Percentiles rank a stretch among this genome's conserved stretches.
Conservation (phyloP, 1,140 invertebrate species). For the Tenebrio molitor region DNA sequence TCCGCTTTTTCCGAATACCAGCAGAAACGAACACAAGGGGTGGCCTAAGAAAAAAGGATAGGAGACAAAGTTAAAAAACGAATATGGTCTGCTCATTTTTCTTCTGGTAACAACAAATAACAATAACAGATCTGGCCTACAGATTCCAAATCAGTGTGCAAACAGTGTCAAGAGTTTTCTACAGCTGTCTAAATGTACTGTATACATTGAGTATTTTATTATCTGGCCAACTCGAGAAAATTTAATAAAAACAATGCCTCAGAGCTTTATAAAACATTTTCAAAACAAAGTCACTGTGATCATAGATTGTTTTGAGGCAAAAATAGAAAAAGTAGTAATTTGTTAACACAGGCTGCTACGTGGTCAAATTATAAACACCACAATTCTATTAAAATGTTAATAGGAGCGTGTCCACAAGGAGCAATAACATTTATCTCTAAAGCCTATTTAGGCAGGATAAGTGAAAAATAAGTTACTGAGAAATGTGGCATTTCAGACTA, state of each 20-base stretch:
- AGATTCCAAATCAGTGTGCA: background rate
- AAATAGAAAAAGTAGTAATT: conserved; percentile 45
- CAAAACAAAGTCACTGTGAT: conserved; percentile 26
- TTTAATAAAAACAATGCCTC: background rate
- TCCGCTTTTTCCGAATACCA: background rate
- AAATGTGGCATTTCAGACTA: conserved; percentile 37
- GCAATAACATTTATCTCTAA: conserved; percentile 48
- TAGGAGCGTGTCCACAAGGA: conserved; percentile 51
- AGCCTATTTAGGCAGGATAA: conserved; percentile 48
- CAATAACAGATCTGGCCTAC: background rate
- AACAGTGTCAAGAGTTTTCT: background rate
- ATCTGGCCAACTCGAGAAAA: background rate
- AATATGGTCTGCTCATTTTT: background rate
- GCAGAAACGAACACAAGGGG: background rate
- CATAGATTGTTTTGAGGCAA: conserved; percentile 50
- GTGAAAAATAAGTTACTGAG: conserved; percentile 49
- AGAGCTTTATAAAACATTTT: background rate
- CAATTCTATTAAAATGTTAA: conserved; percentile 53
- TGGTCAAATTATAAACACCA: conserved; percentile 56
- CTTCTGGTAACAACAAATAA: background rate
- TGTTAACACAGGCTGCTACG: conserved; percentile 31
- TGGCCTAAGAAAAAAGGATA: background rate
- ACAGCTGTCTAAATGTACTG: background rate
- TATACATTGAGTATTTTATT: background rate
- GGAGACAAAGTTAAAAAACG: background rate